Evolutionary conservation across 2,797 vertebrate genomes (phyloP), one percentile per base, ranked within the genome.

Genomic region (Melanotaenia parkinsoni): DNA sequence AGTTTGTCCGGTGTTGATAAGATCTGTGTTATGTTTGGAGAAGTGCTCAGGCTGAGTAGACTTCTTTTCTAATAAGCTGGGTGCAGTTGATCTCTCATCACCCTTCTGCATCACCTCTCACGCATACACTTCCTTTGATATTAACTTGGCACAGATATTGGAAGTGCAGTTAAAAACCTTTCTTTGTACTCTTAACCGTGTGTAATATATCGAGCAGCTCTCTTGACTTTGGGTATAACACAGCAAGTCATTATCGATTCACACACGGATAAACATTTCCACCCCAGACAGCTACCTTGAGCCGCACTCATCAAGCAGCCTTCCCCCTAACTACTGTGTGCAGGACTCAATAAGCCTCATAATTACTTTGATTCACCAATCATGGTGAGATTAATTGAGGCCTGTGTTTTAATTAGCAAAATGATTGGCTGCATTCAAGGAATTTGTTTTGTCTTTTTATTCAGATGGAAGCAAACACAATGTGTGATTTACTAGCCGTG

Each of bases 331-430:
- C 87, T 78, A 74, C 84, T 77, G 84, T 85, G 87, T 68, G 83
- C 79, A 74, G 79, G 74, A 86, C 88, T 91, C 89, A 87, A 72
- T 87, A 91, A 85, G 86, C 84, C 90, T 89, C 84, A 87, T 91
- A 92, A 93, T 93, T 91, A 87, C 88, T 87, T 90, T 91, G 88
- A 91, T 89, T 89, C 80, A 59, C 88, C 90, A 87, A 89, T 90
- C 87, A 84, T 60, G 63, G 72, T 4, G 70, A 89, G 88, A 92
- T 92, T 90, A 89, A 88, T 91, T 88, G 81, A 82, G 67, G 77
- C 62, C 72, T 28, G 62, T 84, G 77, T 88, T 87, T 89, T 90
- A 90, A 91, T 91, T 89, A 90, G 81, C 67, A 18, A 77, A 59
- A 58, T 81, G 84, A 90, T 93, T 89, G 88, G 85, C 79, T 83